phyloP scores from a whole-genome alignment of 2,888 invertebrate species.

The Mesoligia furuncula region DNA sequence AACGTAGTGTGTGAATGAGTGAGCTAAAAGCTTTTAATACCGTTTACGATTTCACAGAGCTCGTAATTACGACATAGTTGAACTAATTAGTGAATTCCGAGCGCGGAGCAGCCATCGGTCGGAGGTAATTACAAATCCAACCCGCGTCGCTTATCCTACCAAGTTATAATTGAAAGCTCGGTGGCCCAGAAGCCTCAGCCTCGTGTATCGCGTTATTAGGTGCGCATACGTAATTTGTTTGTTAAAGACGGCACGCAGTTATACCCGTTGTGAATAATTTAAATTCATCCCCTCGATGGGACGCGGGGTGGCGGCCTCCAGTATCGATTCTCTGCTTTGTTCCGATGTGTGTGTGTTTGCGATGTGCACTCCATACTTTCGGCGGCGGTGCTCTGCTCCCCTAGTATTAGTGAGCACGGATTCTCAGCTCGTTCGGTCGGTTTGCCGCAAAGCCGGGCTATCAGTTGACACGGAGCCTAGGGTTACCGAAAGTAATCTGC shows the following conservation, averaged over 20 bases:
- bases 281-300: conserved; percentile 88
- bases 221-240: conserved; percentile 90
- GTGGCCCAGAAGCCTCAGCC: conserved; percentile 82
- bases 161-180: conserved; percentile 89
- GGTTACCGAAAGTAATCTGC: conserved; percentile 69
- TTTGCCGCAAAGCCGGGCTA: conserved; percentile 83
- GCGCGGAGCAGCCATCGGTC: conserved; percentile 68
- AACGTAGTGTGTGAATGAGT: conserved; percentile 58
- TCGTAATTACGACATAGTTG: conserved; percentile 81
- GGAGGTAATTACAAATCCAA: conserved; percentile 84
- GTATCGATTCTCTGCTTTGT: conserved; percentile 83
- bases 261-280: conserved; percentile 90
- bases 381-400: conserved; percentile 76
- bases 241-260: conserved; percentile 90
- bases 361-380: conserved; percentile 78
- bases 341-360: conserved; percentile 68
- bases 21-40: conserved; percentile 75
- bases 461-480: conserved; percentile 79
- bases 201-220: conserved; percentile 88
- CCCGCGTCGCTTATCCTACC: conserved; percentile 83
- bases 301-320: conserved; percentile 78
- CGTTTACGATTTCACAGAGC: conserved; percentile 76
- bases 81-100: conserved; percentile 76
- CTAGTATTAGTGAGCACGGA: conserved; percentile 82
- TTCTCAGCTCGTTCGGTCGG: conserved; percentile 84